These are phyloP conservation scores for Naja naja DNA, from an alignment of 2,113 vertebrate species.

Conservation along the genomic window DNA sequence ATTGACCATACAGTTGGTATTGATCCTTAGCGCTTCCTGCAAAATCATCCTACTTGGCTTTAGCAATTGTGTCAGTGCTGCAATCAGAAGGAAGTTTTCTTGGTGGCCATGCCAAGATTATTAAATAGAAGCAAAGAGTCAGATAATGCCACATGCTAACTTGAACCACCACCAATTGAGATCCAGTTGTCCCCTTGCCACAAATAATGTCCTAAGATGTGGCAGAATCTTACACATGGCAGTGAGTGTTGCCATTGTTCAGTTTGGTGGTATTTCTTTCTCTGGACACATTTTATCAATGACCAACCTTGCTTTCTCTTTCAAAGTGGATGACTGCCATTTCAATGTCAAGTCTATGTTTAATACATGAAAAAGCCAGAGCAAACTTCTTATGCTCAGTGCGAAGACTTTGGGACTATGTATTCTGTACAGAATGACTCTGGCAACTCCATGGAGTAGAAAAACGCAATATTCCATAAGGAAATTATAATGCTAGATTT, in stretches of 20 bases:
- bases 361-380: not conserved
- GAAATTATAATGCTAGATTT: not conserved
- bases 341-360: not conserved
- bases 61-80: not conserved
- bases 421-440: not conserved
- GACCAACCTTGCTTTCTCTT: not conserved
- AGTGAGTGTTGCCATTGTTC: not conserved
- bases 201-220: not conserved
- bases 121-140: not conserved
- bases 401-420: not conserved
- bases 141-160: not conserved
- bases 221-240: not conserved
- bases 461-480: not conserved
- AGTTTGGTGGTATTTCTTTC: not conserved
- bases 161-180: not conserved
- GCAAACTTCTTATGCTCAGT: not conserved
- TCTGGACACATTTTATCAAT: not conserved
- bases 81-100: not conserved
- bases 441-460: not conserved
- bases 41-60: not conserved
- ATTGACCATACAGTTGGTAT: not conserved
- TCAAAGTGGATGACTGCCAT: not conserved
- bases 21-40: not conserved
- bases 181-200: not conserved
- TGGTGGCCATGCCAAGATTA: not conserved